Evolutionary conservation across 2,113 vertebrate species (phyloP), one percentile per base, ranked within the genome.

Genomic region (Tyrannus savana): DNA sequence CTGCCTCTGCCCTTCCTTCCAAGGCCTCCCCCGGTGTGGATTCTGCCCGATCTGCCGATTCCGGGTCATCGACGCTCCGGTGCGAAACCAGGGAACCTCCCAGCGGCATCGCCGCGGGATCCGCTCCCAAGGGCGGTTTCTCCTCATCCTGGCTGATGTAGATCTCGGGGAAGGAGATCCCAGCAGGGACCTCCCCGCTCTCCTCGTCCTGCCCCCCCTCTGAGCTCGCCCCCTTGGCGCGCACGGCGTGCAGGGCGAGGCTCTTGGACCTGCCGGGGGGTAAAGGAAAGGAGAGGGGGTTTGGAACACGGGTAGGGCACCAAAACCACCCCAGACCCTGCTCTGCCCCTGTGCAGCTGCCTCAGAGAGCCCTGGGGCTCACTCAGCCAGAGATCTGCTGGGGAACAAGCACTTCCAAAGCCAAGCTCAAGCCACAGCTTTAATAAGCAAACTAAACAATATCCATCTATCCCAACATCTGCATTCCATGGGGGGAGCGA

Each of bases 181-280:
- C 98, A 62, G 97, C 77, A 37, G 84, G 93, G 9, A 94, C 80
- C 42, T 98, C 98, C 78, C 74, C 76, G 1, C 75, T 97, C 4
- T 98, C 98, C 27, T 71, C 85, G 0, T 98, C 97, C 49, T 98
- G 98, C 3, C 91, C 97, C 0, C 92, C 94, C 83, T 99, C 99
- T 0, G 97, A 95, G 94, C 95, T 98, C 75, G 95, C 14, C n/a
- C 97, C 98, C 66, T 97, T 98, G 28, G 96, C 83, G 62, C 98
- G 97, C 24, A 97, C 80, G 0, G 97, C 86, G 5, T 99, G 98
- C 58, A 99, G 97, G 85, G 98, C 99, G 25, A 99, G 97, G 93
- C 99, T 99, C 97, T 98, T 99, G 82, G 99, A 99, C 96, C 99
- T 99, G 87, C 17, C 83, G 79, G 46, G 81, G 2, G 50, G 95